These are phyloP conservation scores for Ploceus nigricollis DNA, from an alignment of 2,113 vertebrate species.

Conservation along the genomic window DNA sequence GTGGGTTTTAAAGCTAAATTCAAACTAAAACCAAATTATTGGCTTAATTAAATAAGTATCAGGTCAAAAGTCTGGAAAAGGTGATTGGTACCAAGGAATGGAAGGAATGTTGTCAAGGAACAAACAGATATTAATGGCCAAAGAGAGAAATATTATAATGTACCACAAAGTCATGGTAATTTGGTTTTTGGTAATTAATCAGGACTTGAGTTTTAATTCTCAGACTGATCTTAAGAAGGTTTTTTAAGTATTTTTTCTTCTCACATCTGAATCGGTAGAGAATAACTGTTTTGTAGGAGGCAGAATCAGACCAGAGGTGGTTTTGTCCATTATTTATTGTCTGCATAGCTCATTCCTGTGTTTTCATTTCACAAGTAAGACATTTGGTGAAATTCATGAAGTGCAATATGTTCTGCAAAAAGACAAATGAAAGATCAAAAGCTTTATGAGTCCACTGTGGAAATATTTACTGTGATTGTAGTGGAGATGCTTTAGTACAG, in stretches of 20 bases:
- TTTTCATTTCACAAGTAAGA: neutral
- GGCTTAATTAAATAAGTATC: neutral
- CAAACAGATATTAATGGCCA: neutral
- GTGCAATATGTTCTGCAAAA: neutral
- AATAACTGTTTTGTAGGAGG: neutral
- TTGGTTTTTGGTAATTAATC: neutral
- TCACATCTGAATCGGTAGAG: neutral
- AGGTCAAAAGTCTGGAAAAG: neutral
- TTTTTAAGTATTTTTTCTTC: neutral
- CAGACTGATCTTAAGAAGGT: neutral
- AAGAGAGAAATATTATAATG: neutral
- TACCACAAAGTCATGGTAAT: neutral
- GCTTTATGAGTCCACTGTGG: neutral
- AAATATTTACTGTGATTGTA: neutral
- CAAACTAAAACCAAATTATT: neutral
- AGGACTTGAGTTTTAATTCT: neutral
- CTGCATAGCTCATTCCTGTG: neutral
- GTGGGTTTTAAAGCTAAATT: neutral
- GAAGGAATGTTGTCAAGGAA: neutral
- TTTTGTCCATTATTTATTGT: neutral
- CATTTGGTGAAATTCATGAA: neutral
- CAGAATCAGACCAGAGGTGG: rapidly evolving
- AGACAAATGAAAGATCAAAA: neutral
- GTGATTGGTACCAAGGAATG: neutral
- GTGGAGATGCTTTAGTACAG: neutral